phyloP scores from a whole-genome alignment of 2,888 invertebrate genomes.

The Acanthosepion esculentum region DNA sequence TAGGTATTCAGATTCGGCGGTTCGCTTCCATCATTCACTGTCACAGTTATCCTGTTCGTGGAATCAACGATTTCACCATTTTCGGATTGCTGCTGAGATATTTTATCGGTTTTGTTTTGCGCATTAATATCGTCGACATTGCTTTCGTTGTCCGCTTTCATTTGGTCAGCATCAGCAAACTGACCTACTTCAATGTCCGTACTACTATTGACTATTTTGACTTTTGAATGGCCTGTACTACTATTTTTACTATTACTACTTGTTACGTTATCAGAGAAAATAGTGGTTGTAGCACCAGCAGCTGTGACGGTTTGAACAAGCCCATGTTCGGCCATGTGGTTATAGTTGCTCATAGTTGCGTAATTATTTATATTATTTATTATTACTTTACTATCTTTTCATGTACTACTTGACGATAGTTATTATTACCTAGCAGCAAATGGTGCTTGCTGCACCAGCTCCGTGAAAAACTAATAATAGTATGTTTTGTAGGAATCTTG shows the following conservation, averaged over 20 bases:
- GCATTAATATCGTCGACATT: neutral
- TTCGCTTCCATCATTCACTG: neutral
- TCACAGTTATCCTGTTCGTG: neutral
- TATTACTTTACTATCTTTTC: neutral
- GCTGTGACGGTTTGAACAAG: neutral
- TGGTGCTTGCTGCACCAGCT: neutral
- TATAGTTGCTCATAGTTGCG: neutral
- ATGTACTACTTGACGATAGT: neutral
- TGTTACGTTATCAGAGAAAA: neutral
- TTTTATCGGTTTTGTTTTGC: no score
- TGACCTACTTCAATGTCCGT: slow-evolving; percentile 25
- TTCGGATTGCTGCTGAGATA: neutral
- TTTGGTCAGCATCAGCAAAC: slow-evolving; percentile 40
- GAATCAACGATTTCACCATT: neutral
- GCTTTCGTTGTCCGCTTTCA: neutral
- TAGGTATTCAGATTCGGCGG: neutral
- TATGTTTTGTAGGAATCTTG: neutral
- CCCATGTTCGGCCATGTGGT: slow-evolving; percentile 41
- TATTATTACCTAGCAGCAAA: neutral
- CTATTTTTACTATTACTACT: neutral
- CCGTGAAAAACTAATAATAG: neutral
- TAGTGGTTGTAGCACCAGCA: neutral
- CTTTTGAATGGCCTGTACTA: neutral
- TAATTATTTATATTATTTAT: neutral
- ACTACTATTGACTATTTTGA: neutral